Evolutionary conservation across 92 coral and sea anemone species (phyloP), one percentile per base, ranked within the genome.

Genomic region (Parazoanthus atlanticus): DNA sequence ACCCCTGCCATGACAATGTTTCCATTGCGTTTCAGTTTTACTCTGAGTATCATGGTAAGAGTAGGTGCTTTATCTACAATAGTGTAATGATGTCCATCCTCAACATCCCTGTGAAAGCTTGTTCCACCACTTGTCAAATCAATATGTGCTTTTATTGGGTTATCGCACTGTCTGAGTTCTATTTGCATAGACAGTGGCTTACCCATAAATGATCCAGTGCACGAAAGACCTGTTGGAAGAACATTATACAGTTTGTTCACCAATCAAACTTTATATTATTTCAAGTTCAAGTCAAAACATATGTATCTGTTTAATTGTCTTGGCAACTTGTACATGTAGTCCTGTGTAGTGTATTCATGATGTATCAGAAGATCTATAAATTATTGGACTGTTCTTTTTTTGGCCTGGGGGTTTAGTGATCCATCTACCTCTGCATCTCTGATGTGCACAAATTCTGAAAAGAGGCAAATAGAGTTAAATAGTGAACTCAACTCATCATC

Each of bases 131-230:
- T 5, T 26, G 34, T 25, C 43, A 82, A 65, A 82, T 82, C 86
- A 82, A 82, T 61, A 82, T 82, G 76, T 64, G 86, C 86, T 64
- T 38, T 25, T 36, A 82, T 41, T 65, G 86, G 86, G 29, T 66
- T 66, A 1, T 66, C 38, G 34, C 86, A 82, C 34, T 82, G 86
- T 1, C 30, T 43, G 5, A 82, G 58, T 41, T 82, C 86, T 10
- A 82, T 36, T 8, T 38, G 38, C 36, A 82, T 13, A 0, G 17
- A 34, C 34, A 82, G 34, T 8, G 34, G 74, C 36, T 82, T 65
- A 11, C 25, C 10, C 0, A 1, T 23, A 65, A 61, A 36, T 64
- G 56, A 17, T 32, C 56, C 86, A 82, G 38, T 38, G 8, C 86
- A 82, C 34, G 75, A 38, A 64, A 82, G 16, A 82, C 86, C 86